phyloP scores from a whole-genome alignment of 2,888 invertebrate species.

The Coronaproctus castanopsis region DNA sequence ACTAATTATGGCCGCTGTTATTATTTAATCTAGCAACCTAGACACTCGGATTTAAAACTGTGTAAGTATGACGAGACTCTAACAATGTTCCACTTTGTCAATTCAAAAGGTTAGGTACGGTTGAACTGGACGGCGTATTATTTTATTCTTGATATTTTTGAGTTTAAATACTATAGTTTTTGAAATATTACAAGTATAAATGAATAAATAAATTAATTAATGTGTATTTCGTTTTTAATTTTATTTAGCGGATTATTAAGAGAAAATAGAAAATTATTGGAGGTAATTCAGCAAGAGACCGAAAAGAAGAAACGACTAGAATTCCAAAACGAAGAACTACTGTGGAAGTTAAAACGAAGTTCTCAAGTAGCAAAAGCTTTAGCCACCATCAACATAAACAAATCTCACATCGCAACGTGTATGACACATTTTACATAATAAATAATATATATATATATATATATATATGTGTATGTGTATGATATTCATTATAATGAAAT shows the following conservation, averaged over 20 bases:
- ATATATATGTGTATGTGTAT: background rate
- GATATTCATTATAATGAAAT: too few species aligned
- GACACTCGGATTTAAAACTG: too few species aligned
- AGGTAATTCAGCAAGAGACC: slow-evolving; percentile 50
- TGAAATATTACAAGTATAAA: too few species aligned
- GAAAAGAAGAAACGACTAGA: slow-evolving; percentile 56
- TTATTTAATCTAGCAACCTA: too few species aligned
- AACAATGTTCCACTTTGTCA: too few species aligned
- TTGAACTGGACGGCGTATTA: too few species aligned
- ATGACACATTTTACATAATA: background rate
- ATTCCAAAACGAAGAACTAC: slow-evolving; percentile 69
- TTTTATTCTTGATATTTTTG: too few species aligned
- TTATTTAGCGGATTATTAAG: slow-evolving; percentile 36
- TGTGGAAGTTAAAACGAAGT: slow-evolving; percentile 67
- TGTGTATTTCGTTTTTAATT: slow-evolving; percentile 2
- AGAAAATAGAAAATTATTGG: slow-evolving; percentile 51
- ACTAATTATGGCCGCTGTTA: too few species aligned
- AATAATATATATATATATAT: background rate
- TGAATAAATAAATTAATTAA: background rate
- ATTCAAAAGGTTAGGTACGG: too few species aligned
- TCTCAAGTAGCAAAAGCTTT: slow-evolving; percentile 40
- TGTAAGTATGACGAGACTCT: too few species aligned
- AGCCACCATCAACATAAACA: slow-evolving; percentile 16
- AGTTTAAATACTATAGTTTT: too few species aligned
- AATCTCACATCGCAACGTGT: slow-evolving; percentile 7